Conservation (phyloP, 2,113 vertebrate genomes). For the Ictalurus furcatus region DNA sequence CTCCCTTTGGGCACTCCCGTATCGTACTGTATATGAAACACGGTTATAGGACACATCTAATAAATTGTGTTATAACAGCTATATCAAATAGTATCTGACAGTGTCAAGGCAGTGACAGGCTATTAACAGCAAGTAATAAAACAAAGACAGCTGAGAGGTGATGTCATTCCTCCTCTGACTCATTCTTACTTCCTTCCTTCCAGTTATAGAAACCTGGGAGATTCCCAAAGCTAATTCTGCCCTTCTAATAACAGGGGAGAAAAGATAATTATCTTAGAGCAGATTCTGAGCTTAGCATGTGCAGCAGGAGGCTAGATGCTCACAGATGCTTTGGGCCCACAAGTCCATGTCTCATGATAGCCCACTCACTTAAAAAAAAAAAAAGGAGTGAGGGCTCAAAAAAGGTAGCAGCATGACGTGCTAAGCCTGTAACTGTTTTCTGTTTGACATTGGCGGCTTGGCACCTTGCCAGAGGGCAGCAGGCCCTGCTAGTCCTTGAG, state of each 20-base stretch:
- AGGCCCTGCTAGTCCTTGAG: conserved; percentile 60
- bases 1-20: not conserved
- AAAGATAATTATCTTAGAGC: conserved; percentile 77
- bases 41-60: not conserved
- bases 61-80: conserved; percentile 18
- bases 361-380: conserved; percentile 58
- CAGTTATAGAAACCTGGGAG: conserved; percentile 58
- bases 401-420: conserved; percentile 73
- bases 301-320: conserved; percentile 70
- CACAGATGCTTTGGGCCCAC: conserved; percentile 63
- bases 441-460: conserved; percentile 62
- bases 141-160: not conserved
- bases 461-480: conserved; percentile 75
- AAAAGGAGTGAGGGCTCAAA: conserved; percentile 45
- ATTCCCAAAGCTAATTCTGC: conserved; percentile 71
- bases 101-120: conserved; percentile 19
- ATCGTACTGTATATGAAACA: not conserved
- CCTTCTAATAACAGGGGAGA: conserved; percentile 70
- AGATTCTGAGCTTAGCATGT: conserved; percentile 70
- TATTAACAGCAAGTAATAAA: conserved; percentile 4
- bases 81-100: conserved; percentile 21
- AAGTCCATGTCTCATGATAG: conserved; percentile 57
- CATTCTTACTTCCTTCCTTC: conserved; percentile 11
- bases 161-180: conserved; percentile 14
- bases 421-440: conserved; percentile 70